Percentiles rank a stretch among this genome's conserved stretches.
These are phyloP conservation scores for Neodontobutis hainanensis DNA, from an alignment of 2,113 vertebrate species.

Conservation along the genomic window DNA sequence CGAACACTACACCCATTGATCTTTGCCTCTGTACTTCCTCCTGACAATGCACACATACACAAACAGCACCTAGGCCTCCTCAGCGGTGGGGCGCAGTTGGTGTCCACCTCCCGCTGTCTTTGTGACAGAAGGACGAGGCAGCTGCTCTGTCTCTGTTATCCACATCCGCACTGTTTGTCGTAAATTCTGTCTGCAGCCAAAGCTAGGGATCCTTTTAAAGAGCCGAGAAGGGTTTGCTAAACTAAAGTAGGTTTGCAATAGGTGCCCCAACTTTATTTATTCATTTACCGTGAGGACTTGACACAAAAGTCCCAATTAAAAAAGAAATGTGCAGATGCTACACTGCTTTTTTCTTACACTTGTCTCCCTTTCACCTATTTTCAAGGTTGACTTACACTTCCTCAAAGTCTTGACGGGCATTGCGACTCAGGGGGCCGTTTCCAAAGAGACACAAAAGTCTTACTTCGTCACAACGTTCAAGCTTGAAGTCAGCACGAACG, in stretches of 20 bases:
- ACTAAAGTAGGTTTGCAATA: too few species aligned
- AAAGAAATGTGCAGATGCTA: too few species aligned
- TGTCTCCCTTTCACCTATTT: background rate
- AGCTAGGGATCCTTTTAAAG: background rate
- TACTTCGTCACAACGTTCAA: conserved; percentile 96
- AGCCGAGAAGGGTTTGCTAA: too few species aligned
- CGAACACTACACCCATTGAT: conserved; percentile 72
- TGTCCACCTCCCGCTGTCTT: conserved; percentile 45
- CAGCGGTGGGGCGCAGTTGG: conserved; percentile 38
- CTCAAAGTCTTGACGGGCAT: conserved; percentile 94
- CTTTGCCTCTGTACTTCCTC: conserved; percentile 57
- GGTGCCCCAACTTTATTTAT: too few species aligned
- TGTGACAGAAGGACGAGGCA: conserved; percentile 49
- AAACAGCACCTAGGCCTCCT: conserved; percentile 17
- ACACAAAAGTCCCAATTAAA: too few species aligned
- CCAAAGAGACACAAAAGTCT: conserved; percentile 90
- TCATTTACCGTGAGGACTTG: too few species aligned
- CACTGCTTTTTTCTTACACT: background rate
- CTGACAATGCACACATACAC: background rate
- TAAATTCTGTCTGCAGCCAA: conserved; percentile 16
- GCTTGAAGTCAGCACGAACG: conserved; percentile 97
- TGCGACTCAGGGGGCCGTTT: conserved; percentile 93
- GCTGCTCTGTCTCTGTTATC: conserved; percentile 39
- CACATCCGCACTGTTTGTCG: conserved; percentile 16
- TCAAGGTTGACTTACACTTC: conserved; percentile 95